Base-by-base conservation (phyloP, 2,888 invertebrate species). In the Agrochola circellaris region DNA sequence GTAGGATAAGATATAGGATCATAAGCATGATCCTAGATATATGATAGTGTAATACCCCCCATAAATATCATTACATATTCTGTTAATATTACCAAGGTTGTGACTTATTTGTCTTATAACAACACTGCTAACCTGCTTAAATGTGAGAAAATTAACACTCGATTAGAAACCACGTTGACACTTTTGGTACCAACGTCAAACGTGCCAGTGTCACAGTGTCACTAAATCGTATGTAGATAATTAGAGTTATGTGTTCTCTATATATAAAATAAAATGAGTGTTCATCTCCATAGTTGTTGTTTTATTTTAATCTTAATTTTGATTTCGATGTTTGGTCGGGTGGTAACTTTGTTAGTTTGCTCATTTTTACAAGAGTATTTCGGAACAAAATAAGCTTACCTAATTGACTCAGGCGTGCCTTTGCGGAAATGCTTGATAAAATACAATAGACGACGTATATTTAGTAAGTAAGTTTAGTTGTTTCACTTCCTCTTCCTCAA, bases 231-330 rank as follows among this genome's bases (percentile, higher is more conserved):
- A 45, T 60, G 71, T 76, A 78, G 73, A 72, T 62, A 60, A n/a
- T n/a, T 61, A 78, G 62, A 70, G 51, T 26, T 62, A 87, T 42
- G 61, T 78, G 77, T 78, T 78, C 69, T 75, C 30, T 83, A 64
- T 58, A 81, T 79, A 88, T 68, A 76, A 75, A 82, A 78, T 83
- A 86, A 80, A 88, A 72, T 73, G 84, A 83, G 72, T 83, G 74
- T 80, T 60, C 62, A 77, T 73, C 76, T 80, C 70, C 17, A 38
- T 58, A 15, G 23, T 58, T 79, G 17, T 13, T 45, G n/a, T 77
- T 81, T 86, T 45, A 72, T 67, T 75, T 81, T 23, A 17, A 75
- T 8, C 17, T 2, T 45, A 8, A 48, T 73, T 26, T 26, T 17
- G 7, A 13, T 51, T 11, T 71, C 2, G 11, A 17, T 38, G 72